phyloP scores from a whole-genome alignment of 2,888 invertebrate genomes.

The Drosophila paranaensis region DNA sequence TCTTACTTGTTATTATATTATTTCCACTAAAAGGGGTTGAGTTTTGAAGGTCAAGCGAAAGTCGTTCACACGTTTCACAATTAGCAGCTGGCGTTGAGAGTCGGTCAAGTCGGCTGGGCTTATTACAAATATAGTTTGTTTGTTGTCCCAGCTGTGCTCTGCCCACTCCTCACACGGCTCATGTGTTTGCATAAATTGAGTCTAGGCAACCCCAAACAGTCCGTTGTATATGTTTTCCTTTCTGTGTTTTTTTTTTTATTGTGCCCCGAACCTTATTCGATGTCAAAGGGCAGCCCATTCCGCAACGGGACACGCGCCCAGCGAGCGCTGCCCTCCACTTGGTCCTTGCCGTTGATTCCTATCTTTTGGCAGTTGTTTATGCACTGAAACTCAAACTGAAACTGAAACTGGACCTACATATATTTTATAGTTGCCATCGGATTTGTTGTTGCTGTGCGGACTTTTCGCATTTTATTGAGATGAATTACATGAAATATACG shows the following conservation, averaged over 20 bases:
- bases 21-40: neutral
- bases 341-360: conserved; percentile 37
- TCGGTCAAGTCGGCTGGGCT: conserved; percentile 29
- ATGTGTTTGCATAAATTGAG: conserved; percentile 61
- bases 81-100: conserved; percentile 71
- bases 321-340: conserved; percentile 18
- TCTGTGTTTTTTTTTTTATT: conserved; percentile 16
- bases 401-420: conserved; percentile 36
- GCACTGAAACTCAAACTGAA: conserved; percentile 40
- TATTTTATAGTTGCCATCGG: conserved; percentile 73
- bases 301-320: conserved; percentile 73
- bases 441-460: conserved; percentile 53
- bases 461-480: conserved; percentile 73
- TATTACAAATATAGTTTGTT: conserved; percentile 26
- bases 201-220: conserved; percentile 37
- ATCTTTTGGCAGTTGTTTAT: conserved; percentile 65
- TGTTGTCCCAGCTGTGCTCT: neutral
- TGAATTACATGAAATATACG: conserved; percentile 70
- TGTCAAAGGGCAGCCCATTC: conserved; percentile 62
- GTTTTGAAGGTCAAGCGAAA: conserved; percentile 68
- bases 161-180: conserved; percentile 4
- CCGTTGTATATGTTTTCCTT: conserved; percentile 1
- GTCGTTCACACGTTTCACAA: conserved; percentile 77
- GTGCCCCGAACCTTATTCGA: conserved; percentile 41
- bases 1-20: too few species aligned